phyloP scores from a whole-genome alignment of 2,888 invertebrate species.

The Philonicus albiceps region DNA sequence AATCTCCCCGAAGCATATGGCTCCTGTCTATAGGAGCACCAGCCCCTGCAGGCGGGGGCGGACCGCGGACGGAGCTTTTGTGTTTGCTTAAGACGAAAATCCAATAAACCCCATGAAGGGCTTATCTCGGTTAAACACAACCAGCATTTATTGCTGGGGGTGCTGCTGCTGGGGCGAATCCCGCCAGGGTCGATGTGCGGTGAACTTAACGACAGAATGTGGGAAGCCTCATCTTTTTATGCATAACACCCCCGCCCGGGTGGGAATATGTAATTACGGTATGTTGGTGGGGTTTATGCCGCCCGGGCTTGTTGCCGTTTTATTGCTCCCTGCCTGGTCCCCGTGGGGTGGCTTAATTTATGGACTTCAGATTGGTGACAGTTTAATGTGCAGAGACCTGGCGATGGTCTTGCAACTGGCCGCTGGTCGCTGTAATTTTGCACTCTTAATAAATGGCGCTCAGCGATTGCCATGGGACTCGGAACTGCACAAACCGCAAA shows the following conservation, averaged over 20 bases:
- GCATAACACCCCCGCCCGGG: slow-evolving; percentile 13
- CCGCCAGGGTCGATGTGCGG: slow-evolving; percentile 11
- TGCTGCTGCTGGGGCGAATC: not conserved
- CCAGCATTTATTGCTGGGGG: slow-evolving; percentile 43
- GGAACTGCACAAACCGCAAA: not conserved
- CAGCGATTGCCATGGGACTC: not conserved
- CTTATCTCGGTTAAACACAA: slow-evolving; percentile 49
- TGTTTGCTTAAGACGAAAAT: slow-evolving; percentile 42
- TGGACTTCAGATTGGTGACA: slow-evolving; percentile 34
- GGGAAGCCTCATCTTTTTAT: slow-evolving; percentile 41
- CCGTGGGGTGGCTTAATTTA: not conserved
- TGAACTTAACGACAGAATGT: slow-evolving; percentile 25
- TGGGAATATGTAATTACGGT: slow-evolving; percentile 26
- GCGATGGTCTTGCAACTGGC: not conserved
- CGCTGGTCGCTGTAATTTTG: not conserved
- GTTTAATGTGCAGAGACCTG: not conserved
- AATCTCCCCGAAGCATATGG: slow-evolving; percentile 31
- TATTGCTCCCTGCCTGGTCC: not conserved
- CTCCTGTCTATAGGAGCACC: not conserved
- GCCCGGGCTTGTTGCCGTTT: slow-evolving; percentile 2
- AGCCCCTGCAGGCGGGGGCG: not conserved
- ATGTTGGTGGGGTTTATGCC: not conserved
- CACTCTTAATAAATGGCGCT: not conserved
- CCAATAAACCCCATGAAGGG: slow-evolving; percentile 46
- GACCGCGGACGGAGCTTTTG: not conserved